Conservation (phyloP, 2,888 invertebrate genomes). For the Standfussiana lucernea region DNA sequence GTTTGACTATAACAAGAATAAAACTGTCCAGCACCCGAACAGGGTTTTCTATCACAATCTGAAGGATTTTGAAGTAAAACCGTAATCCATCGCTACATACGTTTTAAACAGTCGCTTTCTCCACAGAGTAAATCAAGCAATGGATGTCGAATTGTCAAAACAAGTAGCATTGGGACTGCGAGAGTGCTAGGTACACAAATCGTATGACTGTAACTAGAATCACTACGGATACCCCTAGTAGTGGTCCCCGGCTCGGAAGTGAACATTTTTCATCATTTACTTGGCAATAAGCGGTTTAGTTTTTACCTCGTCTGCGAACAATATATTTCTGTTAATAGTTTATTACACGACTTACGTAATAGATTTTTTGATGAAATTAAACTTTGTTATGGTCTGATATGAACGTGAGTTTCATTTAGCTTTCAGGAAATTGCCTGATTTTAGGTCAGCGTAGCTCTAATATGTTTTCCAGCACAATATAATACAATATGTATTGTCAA, state of each 20-base stretch:
- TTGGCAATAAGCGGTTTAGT: slow-evolving; percentile 82
- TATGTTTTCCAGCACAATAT: background rate
- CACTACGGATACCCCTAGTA: slow-evolving; percentile 64
- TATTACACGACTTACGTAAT: slow-evolving; percentile 69
- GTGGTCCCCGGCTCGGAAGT: slow-evolving; percentile 62
- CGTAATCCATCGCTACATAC: background rate
- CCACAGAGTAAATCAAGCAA: background rate
- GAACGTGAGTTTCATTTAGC: background rate
- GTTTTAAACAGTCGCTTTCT: background rate
- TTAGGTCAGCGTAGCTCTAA: background rate
- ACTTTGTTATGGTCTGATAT: background rate
- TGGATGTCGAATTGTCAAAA: background rate
- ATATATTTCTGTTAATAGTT: slow-evolving; percentile 80
- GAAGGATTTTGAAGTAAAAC: background rate
- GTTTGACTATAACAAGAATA: background rate
- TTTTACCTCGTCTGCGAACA: slow-evolving; percentile 76
- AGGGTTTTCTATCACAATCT: background rate
- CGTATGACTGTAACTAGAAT: background rate
- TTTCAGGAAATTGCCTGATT: background rate
- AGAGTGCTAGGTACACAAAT: background rate
- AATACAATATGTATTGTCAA: background rate
- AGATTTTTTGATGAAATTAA: slow-evolving; percentile 60
- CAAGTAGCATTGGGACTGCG: background rate
- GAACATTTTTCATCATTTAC: slow-evolving; percentile 85
- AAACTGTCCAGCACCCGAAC: background rate